phyloP scores from a whole-genome alignment of 2,113 vertebrate species.

The Centropus bengalensis region DNA sequence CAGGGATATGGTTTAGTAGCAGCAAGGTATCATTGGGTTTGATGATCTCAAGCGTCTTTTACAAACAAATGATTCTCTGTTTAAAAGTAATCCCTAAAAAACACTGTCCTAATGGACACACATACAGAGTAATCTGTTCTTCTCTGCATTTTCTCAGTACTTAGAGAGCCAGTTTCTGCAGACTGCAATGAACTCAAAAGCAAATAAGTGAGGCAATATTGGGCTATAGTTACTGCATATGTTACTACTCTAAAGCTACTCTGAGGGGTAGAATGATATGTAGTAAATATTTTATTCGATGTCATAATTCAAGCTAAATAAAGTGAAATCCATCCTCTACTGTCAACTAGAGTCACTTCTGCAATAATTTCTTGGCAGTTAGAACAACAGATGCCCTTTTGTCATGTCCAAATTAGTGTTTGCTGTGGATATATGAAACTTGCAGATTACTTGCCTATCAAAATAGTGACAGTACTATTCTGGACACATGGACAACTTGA shows the following conservation, averaged over 20 bases:
- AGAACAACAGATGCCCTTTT: slow-evolving; percentile 39
- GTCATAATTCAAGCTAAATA: slow-evolving; percentile 20
- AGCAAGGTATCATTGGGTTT: too few species aligned
- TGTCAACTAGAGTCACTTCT: background rate
- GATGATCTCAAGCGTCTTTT: too few species aligned
- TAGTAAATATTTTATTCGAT: slow-evolving; percentile 26
- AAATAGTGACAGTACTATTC: background rate
- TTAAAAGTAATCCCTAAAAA: background rate
- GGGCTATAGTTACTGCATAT: background rate
- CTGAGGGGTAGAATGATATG: background rate
- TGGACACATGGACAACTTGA: background rate
- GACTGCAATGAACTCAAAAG: background rate
- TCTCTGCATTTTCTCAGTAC: background rate
- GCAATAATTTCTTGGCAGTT: background rate
- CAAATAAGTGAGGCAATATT: background rate
- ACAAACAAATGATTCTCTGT: too few species aligned
- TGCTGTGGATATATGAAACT: background rate
- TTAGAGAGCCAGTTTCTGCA: background rate
- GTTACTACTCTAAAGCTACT: background rate
- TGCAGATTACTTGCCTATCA: background rate
- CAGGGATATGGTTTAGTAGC: too few species aligned
- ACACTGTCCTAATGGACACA: background rate
- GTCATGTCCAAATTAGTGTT: background rate
- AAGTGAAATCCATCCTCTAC: background rate
- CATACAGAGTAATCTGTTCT: background rate